Conservation (phyloP, 1,140 invertebrate genomes). For the Drosophila subobscura region DNA sequence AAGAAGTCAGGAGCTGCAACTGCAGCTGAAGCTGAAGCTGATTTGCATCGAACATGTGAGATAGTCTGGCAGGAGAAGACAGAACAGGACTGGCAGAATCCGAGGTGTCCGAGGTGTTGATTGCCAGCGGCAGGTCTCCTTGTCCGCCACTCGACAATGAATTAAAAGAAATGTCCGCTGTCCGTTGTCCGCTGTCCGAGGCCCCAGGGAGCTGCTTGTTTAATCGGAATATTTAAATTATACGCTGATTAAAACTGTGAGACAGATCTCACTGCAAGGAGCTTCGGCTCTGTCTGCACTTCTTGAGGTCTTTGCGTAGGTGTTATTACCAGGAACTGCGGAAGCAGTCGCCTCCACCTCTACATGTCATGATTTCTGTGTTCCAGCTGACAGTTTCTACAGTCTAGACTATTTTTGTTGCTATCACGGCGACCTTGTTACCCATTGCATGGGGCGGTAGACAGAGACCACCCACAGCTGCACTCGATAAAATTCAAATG, state of each 20-base stretch:
- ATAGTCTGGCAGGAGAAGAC: slow-evolving; percentile 26
- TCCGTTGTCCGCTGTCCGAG: slow-evolving; percentile 20
- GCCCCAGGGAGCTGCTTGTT: slow-evolving; percentile 54
- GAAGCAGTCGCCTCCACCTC: slow-evolving; percentile 7
- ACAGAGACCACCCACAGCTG: slow-evolving; percentile 66
- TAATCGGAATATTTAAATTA: slow-evolving; percentile 82
- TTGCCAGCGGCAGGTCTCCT: slow-evolving; percentile 60
- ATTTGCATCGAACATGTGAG: slow-evolving; percentile 78
- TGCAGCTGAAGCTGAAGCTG: slow-evolving; percentile 48
- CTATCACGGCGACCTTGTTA: slow-evolving; percentile 61
- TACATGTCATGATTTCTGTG: not conserved
- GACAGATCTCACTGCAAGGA: slow-evolving; percentile 38
- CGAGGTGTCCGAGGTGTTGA: slow-evolving; percentile 67
- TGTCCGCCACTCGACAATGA: slow-evolving; percentile 45
- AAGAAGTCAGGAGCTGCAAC: slow-evolving; percentile 7
- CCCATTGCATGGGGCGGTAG: slow-evolving; percentile 37
- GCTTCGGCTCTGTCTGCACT: slow-evolving; percentile 11
- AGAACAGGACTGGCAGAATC: slow-evolving; percentile 7
- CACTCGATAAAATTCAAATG: slow-evolving; percentile 70
- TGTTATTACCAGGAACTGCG: slow-evolving; percentile 56
- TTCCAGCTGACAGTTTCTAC: slow-evolving; percentile 7
- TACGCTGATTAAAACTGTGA: slow-evolving; percentile 74
- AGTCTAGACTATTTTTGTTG: not conserved
- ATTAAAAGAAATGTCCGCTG: slow-evolving; percentile 77
- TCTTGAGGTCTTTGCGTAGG: slow-evolving; percentile 37